A percentile compares a stretch with the other conserved stretches of the same genome.
Evolutionary conservation across 2,113 vertebrate species (phyloP).

Genomic region (Caranx melampygus): DNA sequence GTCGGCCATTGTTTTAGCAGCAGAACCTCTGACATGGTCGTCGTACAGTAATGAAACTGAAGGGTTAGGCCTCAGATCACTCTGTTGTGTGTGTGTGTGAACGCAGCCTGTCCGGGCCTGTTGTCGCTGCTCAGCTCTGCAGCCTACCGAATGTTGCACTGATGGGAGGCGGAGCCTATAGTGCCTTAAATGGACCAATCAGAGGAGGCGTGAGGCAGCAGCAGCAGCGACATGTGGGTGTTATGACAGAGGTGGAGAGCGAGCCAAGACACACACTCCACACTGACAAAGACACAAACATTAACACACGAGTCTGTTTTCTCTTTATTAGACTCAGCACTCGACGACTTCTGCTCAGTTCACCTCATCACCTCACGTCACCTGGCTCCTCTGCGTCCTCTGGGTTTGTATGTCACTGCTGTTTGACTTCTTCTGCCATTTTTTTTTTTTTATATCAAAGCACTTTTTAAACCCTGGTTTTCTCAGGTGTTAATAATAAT

Average conservation of each 20-base stretch:
- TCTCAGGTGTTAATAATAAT: too few species aligned
- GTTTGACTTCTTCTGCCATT: too few species aligned
- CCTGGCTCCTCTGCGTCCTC: too few species aligned
- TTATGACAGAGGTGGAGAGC: conserved; percentile 44
- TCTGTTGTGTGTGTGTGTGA: not conserved
- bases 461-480: too few species aligned
- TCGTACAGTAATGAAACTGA: too few species aligned
- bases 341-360: not conserved
- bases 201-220: conserved; percentile 5
- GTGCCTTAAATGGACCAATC: conserved; percentile 35
- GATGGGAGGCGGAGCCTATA: conserved; percentile 28
- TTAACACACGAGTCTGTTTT: not conserved
- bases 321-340: conserved; percentile 1
- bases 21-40: too few species aligned
- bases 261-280: conserved; percentile 33
- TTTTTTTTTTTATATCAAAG: too few species aligned
- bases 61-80: not conserved
- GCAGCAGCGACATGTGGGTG: conserved; percentile 49
- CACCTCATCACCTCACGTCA: too few species aligned
- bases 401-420: too few species aligned
- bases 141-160: conserved; percentile 26
- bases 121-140: conserved; percentile 20
- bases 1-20: too few species aligned
- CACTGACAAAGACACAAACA: conserved; percentile 16
- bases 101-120: conserved; percentile 55